phyloP scores from a whole-genome alignment of 1,140 invertebrate genomes.

The Lamellibrachia luymesi region DNA sequence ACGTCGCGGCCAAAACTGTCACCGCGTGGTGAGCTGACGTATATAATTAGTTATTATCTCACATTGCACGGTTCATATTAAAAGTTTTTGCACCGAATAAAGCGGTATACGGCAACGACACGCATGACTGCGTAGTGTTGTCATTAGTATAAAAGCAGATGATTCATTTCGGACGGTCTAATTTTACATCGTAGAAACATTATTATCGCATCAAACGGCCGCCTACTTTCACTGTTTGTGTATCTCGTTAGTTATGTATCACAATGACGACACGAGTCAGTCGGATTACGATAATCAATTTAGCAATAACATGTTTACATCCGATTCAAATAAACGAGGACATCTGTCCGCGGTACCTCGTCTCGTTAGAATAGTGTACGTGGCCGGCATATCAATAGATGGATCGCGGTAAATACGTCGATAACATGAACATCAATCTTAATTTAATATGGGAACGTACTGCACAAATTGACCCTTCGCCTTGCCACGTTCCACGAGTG shows the following conservation, averaged over 20 bases:
- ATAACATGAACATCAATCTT: not conserved
- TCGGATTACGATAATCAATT: conserved; percentile 1
- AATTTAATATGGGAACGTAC: not conserved
- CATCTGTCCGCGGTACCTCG: not conserved
- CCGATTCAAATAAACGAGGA: not conserved
- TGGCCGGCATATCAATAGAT: too few relatives aligned
- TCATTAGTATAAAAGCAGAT: not conserved
- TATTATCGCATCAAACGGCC: not conserved
- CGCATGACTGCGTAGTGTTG: not conserved
- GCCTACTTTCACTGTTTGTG: not conserved
- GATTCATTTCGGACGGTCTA: not conserved
- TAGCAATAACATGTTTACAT: conserved; percentile 1
- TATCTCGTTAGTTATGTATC: not conserved
- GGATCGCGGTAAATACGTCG: too few relatives aligned
- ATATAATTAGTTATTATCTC: too few relatives aligned
- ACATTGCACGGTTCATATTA: too few relatives aligned
- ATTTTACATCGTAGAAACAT: not conserved
- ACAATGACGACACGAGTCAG: not conserved
- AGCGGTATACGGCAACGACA: not conserved
- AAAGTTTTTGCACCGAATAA: too few relatives aligned
- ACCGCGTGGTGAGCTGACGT: too few relatives aligned
- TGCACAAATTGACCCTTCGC: not conserved
- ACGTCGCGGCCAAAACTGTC: too few relatives aligned
- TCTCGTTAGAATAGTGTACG: too few relatives aligned
- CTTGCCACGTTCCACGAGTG: not conserved